Base-by-base conservation (phyloP, 2,888 invertebrate genomes). In the Morpho deidamia region DNA sequence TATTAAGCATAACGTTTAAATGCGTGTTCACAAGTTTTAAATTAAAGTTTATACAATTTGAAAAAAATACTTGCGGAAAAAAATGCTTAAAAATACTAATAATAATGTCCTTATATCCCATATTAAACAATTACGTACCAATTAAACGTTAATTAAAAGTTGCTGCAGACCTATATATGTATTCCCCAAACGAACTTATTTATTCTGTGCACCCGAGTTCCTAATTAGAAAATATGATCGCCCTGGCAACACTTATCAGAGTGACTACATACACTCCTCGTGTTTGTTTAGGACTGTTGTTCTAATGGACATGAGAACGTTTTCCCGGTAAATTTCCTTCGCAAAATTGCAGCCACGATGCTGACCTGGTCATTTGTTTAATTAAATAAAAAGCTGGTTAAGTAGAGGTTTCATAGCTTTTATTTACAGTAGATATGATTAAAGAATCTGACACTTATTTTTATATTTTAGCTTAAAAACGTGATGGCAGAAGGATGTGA, bases 201-300 rank as follows among this genome's bases (percentile, higher is more conserved):
- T 60, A 59, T 61, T 61, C 58, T 47, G 59, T 46, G 51, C 59
- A 41, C 54, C 54, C 53, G 51, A 55, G 49, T 55, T 55, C 47
- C 72, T 78, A 81, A 83, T 83, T 81, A 79, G 72, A 71, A 77
- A 76, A 74, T 76, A 74, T 74, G 69, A 79, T 76, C 71, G 66
- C 74, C 74, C 70, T 68, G 63, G 73, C 72, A 70, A 76, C 77
- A 81, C 78, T 85, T 86, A 86, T 86, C 84, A 68, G 74, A 71
- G 75, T 76, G 80, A 77, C 83, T 83, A 82, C 80, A 80, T 23
- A 23, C 80, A 70, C 79, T 64, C 68, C 60, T 55, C 35, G 47
- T 83, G 83, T 86, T 85, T 85, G 69, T 72, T 84, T 86, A 87
- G 87, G 87, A 78, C 81, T 76, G 80, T 81, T 77, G 81, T 81